These are phyloP conservation scores for Uropetala carovei DNA, from an alignment of 2,888 invertebrate genomes.

Conservation along the genomic window DNA sequence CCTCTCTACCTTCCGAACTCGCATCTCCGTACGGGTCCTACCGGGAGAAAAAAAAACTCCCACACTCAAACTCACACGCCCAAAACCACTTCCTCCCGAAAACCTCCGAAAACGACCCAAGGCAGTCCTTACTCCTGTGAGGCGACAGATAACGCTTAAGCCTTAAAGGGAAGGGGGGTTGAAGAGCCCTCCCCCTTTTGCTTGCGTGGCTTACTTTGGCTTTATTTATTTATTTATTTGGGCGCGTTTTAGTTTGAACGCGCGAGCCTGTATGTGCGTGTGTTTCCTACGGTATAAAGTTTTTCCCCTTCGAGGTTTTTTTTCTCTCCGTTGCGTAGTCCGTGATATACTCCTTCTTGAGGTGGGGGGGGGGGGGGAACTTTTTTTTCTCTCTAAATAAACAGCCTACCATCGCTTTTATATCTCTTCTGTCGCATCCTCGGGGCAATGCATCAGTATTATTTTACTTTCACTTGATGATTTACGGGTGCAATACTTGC, in stretches of 20 bases:
- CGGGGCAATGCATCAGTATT: neutral
- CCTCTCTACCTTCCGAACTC: neutral
- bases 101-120: neutral
- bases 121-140: constrained; percentile 36
- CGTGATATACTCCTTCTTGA: constrained; percentile 23
- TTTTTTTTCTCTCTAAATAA: neutral
- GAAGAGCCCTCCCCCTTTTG: neutral
- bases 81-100: neutral
- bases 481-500: neutral
- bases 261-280: neutral
- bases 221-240: constrained; percentile 29
- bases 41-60: neutral
- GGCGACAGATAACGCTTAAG: constrained; percentile 46
- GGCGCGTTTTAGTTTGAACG: neutral
- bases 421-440: neutral
- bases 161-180: neutral
- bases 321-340: neutral
- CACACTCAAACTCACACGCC: too few species aligned
- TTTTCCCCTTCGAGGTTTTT: neutral
- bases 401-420: too few species aligned
- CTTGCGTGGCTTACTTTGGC: constrained; percentile 29
- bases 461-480: neutral
- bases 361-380: too few species aligned
- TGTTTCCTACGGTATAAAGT: neutral
- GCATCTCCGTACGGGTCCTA: neutral